Conservation (phyloP, 2,797 vertebrate species). For the Poecilia velifera region DNA sequence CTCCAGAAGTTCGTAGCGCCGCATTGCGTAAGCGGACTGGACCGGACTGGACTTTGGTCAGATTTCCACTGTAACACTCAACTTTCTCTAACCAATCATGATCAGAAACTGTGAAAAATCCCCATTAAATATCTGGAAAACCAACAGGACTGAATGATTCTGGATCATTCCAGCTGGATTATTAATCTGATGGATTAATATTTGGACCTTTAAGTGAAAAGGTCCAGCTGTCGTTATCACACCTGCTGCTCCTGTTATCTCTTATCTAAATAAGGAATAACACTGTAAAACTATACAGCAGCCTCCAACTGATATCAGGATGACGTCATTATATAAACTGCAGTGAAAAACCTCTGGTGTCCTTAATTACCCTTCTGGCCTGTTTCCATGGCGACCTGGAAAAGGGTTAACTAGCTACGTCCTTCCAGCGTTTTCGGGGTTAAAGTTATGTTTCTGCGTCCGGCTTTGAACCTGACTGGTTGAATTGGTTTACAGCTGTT, state of each 20-base stretch:
- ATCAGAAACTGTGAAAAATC: background rate
- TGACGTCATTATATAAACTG: background rate
- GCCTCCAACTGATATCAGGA: background rate
- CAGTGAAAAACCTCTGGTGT: background rate
- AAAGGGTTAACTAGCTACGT: too few species aligned
- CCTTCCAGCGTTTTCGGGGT: background rate
- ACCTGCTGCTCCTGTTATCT: background rate
- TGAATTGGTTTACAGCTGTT: conserved; percentile 37
- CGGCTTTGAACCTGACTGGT: conserved; percentile 29
- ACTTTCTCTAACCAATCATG: background rate
- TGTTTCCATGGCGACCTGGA: background rate
- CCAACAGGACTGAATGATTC: background rate
- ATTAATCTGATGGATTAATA: background rate
- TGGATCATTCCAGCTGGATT: background rate
- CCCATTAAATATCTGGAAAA: background rate
- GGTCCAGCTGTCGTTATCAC: background rate
- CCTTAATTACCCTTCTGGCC: background rate
- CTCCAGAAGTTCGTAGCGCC: background rate
- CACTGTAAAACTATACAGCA: background rate
- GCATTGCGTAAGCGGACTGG: conserved; percentile 25
- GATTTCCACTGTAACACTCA: conserved; percentile 34
- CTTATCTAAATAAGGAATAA: conserved; percentile 9
- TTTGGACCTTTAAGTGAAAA: conserved; percentile 12
- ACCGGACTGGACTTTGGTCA: conserved; percentile 41
- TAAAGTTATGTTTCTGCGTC: background rate